phyloP scores from a whole-genome alignment of 1,140 invertebrate species.

The Neuroterus valhalla region DNA sequence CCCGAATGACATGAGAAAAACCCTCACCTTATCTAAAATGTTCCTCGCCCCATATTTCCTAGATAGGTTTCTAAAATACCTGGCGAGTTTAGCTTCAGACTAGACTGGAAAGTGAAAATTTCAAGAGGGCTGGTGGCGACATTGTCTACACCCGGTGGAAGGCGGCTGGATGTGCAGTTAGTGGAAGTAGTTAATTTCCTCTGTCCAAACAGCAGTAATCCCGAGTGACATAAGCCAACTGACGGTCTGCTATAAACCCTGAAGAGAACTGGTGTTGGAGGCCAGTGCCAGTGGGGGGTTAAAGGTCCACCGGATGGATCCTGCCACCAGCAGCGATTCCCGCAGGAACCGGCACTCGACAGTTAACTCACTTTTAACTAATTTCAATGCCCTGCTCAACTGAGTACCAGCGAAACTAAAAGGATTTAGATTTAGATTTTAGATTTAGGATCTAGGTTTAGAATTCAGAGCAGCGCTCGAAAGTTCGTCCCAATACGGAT shows the following conservation, averaged over 20 bases:
- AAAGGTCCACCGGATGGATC: slow-evolving; percentile 44
- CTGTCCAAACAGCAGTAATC: slow-evolving; percentile 74
- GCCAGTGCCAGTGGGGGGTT: not conserved
- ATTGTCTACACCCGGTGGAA: too few species aligned
- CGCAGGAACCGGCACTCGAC: slow-evolving; percentile 57
- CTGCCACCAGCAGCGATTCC: slow-evolving; percentile 54
- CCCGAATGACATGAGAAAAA: slow-evolving; percentile 73
- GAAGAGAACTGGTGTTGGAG: slow-evolving; percentile 42
- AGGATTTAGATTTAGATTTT: not conserved
- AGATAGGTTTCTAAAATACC: slow-evolving; percentile 33
- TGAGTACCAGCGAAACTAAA: not conserved
- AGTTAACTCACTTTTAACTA: slow-evolving; percentile 53
- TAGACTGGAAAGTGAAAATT: not conserved
- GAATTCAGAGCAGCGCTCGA: slow-evolving; percentile 32
- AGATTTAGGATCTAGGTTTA: not conserved
- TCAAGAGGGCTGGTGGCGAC: not conserved
- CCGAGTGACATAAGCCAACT: slow-evolving; percentile 73
- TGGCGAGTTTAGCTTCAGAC: not conserved
- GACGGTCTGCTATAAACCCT: slow-evolving; percentile 61
- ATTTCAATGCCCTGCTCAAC: not conserved
- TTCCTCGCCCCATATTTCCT: too few species aligned
- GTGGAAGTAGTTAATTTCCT: slow-evolving; percentile 67
- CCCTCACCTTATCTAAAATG: too few species aligned
- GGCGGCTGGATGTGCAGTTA: not conserved
- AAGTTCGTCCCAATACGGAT: slow-evolving; percentile 63